These are phyloP conservation scores for Pachymerium ferrugineum DNA, from an alignment of 2,888 invertebrate species.

Conservation along the genomic window DNA sequence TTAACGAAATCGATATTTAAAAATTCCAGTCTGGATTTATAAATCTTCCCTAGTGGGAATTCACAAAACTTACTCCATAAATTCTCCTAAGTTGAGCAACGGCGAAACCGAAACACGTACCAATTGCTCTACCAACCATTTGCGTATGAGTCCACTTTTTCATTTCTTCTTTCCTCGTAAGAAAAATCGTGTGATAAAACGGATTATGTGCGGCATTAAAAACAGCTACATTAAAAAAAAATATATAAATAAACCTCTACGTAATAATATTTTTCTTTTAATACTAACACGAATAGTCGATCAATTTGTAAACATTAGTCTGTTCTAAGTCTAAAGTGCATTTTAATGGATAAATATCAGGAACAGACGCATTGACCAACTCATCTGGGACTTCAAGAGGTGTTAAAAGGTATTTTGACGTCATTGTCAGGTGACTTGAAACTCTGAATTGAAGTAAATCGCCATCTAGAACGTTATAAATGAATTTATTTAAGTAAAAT, in stretches of 20 bases:
- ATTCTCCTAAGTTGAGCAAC: conserved; percentile 66
- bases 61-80: conserved; percentile 60
- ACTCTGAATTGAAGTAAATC: conserved; percentile 54
- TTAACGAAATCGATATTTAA: conserved; percentile 19
- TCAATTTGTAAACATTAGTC: conserved; percentile 59
- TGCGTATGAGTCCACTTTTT: conserved; percentile 40
- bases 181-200: conserved; percentile 71
- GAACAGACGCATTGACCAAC: conserved; percentile 57
- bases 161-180: conserved; percentile 52
- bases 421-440: conserved; percentile 45
- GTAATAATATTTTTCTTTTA: neutral
- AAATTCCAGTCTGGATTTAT: no score
- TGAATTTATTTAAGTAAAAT: neutral
- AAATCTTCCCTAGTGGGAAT: conserved; percentile 32
- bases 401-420: conserved; percentile 52
- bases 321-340: conserved; percentile 62
- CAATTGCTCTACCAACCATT: conserved; percentile 41
- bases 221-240: conserved; percentile 31
- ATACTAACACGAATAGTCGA: conserved; percentile 66
- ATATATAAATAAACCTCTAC: neutral
- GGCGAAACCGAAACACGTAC: conserved; percentile 60
- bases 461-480: conserved; percentile 37
- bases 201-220: conserved; percentile 41
- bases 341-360: conserved; percentile 68
- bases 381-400: conserved; percentile 50